These are phyloP conservation scores for Pollenia labialis DNA, from an alignment of 2,888 invertebrate genomes.

Conservation along the genomic window DNA sequence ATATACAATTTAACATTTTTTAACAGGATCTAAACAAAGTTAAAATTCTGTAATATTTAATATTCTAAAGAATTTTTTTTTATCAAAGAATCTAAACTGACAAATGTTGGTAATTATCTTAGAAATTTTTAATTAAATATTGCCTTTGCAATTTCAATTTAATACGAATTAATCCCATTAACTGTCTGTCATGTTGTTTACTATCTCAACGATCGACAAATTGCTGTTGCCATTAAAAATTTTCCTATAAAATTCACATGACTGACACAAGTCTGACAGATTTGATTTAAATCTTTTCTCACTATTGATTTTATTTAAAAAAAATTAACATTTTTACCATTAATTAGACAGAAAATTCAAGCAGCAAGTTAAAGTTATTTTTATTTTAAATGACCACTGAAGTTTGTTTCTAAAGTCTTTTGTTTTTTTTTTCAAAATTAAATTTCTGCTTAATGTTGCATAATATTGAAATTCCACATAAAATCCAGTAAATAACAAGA, in stretches of 20 bases:
- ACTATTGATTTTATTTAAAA: not conserved
- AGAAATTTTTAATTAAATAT: no score
- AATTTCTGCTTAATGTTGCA: slow-evolving; percentile 37
- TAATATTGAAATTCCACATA: slow-evolving; percentile 43
- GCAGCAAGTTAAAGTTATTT: slow-evolving; percentile 1
- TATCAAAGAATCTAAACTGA: no score
- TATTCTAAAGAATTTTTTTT: no score
- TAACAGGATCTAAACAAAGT: no score
- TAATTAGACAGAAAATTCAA: slow-evolving; percentile 22
- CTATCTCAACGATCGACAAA: no score
- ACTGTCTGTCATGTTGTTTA: no score
- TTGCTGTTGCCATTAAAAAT: not conserved
- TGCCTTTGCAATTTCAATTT: no score
- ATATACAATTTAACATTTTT: no score
- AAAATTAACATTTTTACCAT: not conserved
- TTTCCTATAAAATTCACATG: no score
- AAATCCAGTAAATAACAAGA: slow-evolving; percentile 9
- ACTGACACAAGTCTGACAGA: not conserved
- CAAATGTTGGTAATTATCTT: no score
- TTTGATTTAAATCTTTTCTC: slow-evolving; percentile 23
- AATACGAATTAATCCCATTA: no score
- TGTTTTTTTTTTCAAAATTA: slow-evolving; percentile 3
- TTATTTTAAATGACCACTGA: slow-evolving; percentile 40
- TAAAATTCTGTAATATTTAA: no score
- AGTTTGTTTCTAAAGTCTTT: slow-evolving; percentile 23